These are phyloP conservation scores for Asobara japonica DNA, from an alignment of 1,140 invertebrate genomes.

Conservation along the genomic window DNA sequence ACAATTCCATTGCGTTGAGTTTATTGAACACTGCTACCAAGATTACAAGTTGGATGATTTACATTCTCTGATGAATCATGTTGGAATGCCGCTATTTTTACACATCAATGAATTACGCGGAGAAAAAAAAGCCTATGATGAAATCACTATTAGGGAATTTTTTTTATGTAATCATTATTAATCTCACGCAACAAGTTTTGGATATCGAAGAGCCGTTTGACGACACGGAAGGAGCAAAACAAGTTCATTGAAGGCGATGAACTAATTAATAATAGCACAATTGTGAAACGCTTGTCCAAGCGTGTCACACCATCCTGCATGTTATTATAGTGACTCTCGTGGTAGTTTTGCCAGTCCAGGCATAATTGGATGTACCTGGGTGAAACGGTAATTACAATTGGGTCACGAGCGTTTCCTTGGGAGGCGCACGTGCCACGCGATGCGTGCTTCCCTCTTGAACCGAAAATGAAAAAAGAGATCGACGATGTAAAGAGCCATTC, in stretches of 20 bases:
- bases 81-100: no score
- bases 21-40: not conserved
- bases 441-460: not conserved
- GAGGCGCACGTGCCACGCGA: constrained; percentile 1
- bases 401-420: constrained; percentile 6
- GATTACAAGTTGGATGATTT: not conserved
- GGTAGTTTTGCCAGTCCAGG: not conserved
- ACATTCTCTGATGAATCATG: not conserved
- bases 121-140: not conserved
- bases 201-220: no score
- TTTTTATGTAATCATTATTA: no score
- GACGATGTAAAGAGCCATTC: not conserved
- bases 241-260: not conserved
- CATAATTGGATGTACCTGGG: constrained; percentile 10
- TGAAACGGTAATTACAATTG: constrained; percentile 11
- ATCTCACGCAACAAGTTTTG: no score
- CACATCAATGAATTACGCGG: no score
- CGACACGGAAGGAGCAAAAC: no score
- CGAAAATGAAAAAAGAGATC: not conserved
- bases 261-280: not conserved
- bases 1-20: not conserved
- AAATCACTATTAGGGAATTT: no score
- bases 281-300: constrained; percentile 8
- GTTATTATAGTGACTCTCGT: not conserved
- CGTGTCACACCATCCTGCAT: constrained; percentile 5